A percentile compares a stretch with the other conserved stretches of the same genome.
These are phyloP conservation scores for Sminthurides bifidus DNA, from an alignment of 1,140 invertebrate species.

Conservation along the genomic window DNA sequence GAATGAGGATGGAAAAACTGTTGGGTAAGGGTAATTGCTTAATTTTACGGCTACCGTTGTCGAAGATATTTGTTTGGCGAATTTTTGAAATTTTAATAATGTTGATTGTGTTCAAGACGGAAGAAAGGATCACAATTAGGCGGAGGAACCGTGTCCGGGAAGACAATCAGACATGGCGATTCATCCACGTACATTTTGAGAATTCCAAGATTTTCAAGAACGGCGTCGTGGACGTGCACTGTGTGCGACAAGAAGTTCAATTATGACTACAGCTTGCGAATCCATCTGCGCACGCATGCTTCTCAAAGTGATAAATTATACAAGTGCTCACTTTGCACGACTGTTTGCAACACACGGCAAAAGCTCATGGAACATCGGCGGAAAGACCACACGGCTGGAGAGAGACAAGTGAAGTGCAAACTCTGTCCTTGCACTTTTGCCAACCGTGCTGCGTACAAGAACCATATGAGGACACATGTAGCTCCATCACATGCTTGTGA, in stretches of 20 bases:
- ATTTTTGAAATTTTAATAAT: not conserved
- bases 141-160: not conserved
- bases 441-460: constrained; percentile 2
- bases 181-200: too few species aligned
- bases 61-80: not conserved
- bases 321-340: constrained; percentile 16
- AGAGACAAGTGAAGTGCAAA: constrained; percentile 45
- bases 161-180: too few species aligned
- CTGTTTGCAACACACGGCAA: constrained; percentile 3
- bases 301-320: constrained; percentile 8
- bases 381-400: constrained; percentile 37
- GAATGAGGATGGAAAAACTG: constrained; percentile 3
- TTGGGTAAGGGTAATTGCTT: too few species aligned
- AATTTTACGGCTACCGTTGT: constrained; percentile 1
- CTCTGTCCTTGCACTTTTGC: constrained; percentile 37
- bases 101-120: constrained; percentile 10
- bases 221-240: not conserved
- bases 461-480: constrained; percentile 11
- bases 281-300: constrained; percentile 8
- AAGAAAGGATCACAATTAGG: constrained; percentile 12
- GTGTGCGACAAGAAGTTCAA: constrained; percentile 9
- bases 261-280: constrained; percentile 3
- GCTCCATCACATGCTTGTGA: constrained; percentile 4
- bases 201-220: not conserved
- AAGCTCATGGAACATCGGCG: constrained; percentile 11